Evolutionary conservation across 2,113 vertebrate species (phyloP), one percentile per base, ranked within the genome.

Genomic region (Excalfactoria chinensis): DNA sequence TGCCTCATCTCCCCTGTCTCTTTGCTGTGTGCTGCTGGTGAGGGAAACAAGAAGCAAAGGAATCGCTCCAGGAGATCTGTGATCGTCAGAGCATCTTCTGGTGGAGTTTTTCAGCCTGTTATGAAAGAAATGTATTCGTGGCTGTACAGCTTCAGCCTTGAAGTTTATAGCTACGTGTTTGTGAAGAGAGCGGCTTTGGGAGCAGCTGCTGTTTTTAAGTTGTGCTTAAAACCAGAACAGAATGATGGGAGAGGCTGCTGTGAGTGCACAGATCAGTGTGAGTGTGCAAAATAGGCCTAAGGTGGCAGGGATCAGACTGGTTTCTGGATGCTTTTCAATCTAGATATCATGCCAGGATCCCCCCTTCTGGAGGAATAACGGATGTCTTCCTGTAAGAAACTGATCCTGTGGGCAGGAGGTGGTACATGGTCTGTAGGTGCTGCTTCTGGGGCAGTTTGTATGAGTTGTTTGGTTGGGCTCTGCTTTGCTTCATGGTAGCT

Each of bases 271-370:
- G 71, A 11, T 18, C 13, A 11, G 48, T 0, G 34, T 28, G 41
- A 9, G 21, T 28, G 55, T n/a, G 58, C 58, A 46, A 7, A 23
- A 20, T 25, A 19, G 25, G 48, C 40, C 28, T 41, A 0, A 14
- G 7, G 30, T 23, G 37, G 6, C 30, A 56, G 78, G 19, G 48
- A 55, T 34, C 64, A 21, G 13, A 11, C 30, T 34, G 23, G 6
- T 32, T 41, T 76, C 23, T 30, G 46, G 40, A 1, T 56, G 34
- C 3, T 32, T 41, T 25, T 22, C 48, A 26, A 3, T 7, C 34
- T 34, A 7, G 12, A 1, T 25, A 3, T 4, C 37, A 2, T 8
- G 19, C 55, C 1, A 4, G 8, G 30, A 10, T 25, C 40, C 25
- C 21, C 62, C 16, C 55, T 23, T 6, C 23, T 17, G 48, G 41